Percentiles rank a stretch among this genome's conserved stretches.
phyloP scores from a whole-genome alignment of 2,797 vertebrate genomes.

The Malacoraja senta region DNA sequence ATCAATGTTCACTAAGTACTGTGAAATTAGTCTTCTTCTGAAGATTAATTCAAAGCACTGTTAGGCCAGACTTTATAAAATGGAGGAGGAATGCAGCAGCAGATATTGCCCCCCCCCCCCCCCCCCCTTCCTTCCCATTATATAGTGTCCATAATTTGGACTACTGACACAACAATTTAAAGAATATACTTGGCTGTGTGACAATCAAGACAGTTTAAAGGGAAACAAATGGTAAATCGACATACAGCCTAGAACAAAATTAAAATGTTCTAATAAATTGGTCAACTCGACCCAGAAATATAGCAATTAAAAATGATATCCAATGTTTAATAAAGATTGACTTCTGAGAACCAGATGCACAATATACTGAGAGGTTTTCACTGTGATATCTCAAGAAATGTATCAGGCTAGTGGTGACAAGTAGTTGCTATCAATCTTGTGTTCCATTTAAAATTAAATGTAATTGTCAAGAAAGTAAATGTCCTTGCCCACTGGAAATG shows the following conservation, averaged over 20 bases:
- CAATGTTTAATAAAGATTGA: neutral
- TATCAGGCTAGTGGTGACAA: neutral
- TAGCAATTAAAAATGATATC: neutral
- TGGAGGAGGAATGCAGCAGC: neutral
- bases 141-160: neutral
- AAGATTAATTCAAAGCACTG: neutral
- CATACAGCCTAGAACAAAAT: neutral
- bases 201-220: neutral
- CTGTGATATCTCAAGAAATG: neutral
- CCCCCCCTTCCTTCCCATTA: neutral
- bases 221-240: neutral
- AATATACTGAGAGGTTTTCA: neutral
- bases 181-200: neutral
- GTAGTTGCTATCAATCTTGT: neutral
- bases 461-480: constrained; percentile 25
- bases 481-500: neutral
- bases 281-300: neutral
- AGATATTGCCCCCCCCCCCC: neutral
- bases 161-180: neutral
- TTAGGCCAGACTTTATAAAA: neutral
- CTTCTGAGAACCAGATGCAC: neutral
- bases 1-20: neutral
- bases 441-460: neutral
- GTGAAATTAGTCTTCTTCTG: neutral
- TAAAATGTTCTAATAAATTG: neutral